Base-by-base conservation (phyloP, 2,888 invertebrate genomes). In the Oligia strigilis region DNA sequence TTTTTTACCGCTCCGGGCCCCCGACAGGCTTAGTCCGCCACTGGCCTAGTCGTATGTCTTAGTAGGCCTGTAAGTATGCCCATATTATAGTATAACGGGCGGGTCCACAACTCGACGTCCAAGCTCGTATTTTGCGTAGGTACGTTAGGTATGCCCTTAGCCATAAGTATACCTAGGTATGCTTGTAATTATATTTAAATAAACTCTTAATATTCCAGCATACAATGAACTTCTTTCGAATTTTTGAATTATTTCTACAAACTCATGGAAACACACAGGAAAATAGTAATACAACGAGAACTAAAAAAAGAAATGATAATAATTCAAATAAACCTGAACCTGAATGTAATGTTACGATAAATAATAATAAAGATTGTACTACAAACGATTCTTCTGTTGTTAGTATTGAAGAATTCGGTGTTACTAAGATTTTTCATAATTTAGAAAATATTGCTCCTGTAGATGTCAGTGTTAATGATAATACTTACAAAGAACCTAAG, bases 181-280 rank as follows among this genome's bases (percentile, higher is more conserved):
- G 11, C 6, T 52, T n/a, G 40, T 23, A 23, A 23, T 55, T 14
- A n/a, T 29, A 58, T 19, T 77, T 11, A 17, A 52, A 23, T 46
- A 36, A n/a, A 52, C 8, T 66, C 40, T 69, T 78, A 2, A 55
- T 36, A 65, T 85, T 87, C 40, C 85, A 87, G 81, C 60, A 55
- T 3, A 64, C 17, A 77, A 88, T 88, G 82, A n/a, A 88, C 46
- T 85, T 86, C 36, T 62, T 85, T 17, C 64, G 55, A 46, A 60
- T 40, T 49, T 62, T 62, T 8, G 40, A 67, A 55, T 29, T 86
- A n/a, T 85, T 85, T 62, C 66, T 66, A 60, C 17, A 9, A n/a
- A 46, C 13, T 49, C 0, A 5, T 29, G 36, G 36, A 36, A 46
- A 77, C 66, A 49, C 40, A 2, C 69, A 76, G 6, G 40, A 52